These are phyloP conservation scores for Otis tarda DNA, from an alignment of 2,113 vertebrate genomes.

Conservation along the genomic window DNA sequence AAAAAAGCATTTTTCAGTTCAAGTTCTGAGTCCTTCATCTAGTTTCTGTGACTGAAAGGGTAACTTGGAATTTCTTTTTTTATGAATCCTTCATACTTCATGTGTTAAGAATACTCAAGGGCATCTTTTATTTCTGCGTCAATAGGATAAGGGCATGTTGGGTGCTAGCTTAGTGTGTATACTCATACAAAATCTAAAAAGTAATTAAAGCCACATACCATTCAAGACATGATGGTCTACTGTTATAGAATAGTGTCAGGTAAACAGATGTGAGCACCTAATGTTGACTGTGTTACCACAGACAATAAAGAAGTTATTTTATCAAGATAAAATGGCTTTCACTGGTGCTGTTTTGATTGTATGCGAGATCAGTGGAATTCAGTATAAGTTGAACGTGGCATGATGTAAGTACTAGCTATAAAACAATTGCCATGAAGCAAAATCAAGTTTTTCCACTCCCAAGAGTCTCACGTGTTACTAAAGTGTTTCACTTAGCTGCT, in stretches of 20 bases:
- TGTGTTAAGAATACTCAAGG: neutral
- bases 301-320: neutral
- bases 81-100: neutral
- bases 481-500: neutral
- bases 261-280: neutral
- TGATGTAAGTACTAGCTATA: neutral
- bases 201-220: neutral
- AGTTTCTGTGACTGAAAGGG: neutral
- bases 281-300: neutral
- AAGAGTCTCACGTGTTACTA: neutral
- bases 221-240: neutral
- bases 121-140: constrained; percentile 27
- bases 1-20: neutral
- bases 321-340: neutral
- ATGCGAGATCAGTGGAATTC: neutral
- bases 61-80: constrained; percentile 10
- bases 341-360: neutral
- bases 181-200: neutral
- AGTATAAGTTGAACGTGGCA: neutral
- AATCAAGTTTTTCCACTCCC: neutral
- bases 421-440: neutral
- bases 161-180: neutral
- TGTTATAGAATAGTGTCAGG: neutral
- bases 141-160: neutral
- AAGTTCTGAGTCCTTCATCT: neutral